Evolutionary conservation across 2,113 vertebrate genomes (phyloP).

Genomic region (Aphelocoma coerulescens): DNA sequence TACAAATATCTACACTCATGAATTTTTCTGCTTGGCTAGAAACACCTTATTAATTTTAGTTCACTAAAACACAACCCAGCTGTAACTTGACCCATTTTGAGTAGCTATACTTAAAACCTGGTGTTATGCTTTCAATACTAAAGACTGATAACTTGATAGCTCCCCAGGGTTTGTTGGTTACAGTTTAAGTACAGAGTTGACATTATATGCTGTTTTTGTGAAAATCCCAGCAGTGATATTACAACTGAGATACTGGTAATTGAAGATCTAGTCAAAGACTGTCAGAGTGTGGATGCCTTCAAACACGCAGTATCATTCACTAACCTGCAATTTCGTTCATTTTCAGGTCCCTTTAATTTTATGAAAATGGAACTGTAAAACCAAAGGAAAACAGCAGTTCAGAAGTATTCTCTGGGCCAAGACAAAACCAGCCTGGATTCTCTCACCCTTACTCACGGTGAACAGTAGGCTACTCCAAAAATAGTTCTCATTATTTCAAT

Average conservation of each 20-base stretch:
- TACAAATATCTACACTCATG: not conserved
- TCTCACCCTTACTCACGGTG: not conserved
- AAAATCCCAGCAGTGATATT: constrained; percentile 59
- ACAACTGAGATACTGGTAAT: constrained; percentile 51
- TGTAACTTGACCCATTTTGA: constrained; percentile 68
- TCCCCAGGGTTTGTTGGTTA: constrained; percentile 65
- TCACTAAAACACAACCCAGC: constrained; percentile 53
- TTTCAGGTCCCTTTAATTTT: not conserved
- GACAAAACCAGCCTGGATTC: constrained; percentile 8
- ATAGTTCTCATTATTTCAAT: constrained; percentile 4
- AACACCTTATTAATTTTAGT: constrained; percentile 55
- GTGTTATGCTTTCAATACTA: constrained; percentile 70
- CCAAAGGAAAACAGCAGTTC: not conserved
- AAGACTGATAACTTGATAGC: constrained; percentile 75
- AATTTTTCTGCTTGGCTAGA: constrained; percentile 38
- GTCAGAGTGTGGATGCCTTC: not conserved
- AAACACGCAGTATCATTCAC: not conserved
- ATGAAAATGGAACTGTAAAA: not conserved
- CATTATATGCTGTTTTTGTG: constrained; percentile 57
- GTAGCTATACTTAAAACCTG: constrained; percentile 54
- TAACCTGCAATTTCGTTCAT: not conserved
- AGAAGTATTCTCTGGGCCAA: not conserved
- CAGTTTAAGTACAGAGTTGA: constrained; percentile 66
- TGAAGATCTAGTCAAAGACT: not conserved
- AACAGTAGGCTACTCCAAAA: not conserved